Base-by-base conservation (phyloP, 2,113 vertebrate genomes). In the Syrmaticus mikado region DNA sequence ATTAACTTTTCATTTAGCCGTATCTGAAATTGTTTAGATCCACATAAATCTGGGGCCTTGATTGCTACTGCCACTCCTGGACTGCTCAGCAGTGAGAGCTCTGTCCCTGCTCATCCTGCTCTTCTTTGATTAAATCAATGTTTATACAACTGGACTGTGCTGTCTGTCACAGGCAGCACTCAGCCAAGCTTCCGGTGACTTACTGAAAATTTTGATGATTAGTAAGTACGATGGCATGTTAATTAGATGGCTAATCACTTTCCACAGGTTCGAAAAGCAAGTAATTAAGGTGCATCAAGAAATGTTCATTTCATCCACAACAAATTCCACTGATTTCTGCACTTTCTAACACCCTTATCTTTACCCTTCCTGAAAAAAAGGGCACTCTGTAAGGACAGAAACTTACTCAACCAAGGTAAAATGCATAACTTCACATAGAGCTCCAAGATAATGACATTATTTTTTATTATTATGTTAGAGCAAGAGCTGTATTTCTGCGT, bases 21-120 rank as follows among this genome's bases (percentile, higher is more conserved):
- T 95, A 93, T 85, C 79, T 92, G 81, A 89, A 94, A 89, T 87
- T 89, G 72, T 94, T 91, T 74, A 91, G 87, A 61, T 16, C 52
- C 89, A 71, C 87, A 91, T 93, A 92, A 96, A 91, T 93, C 87
- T 83, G 76, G 43, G 46, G 27, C 8, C 18, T 22, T 67, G 82
- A 95, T 67, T 87, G 82, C 72, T 82, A 64, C 19, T 14, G 4
- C 28, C 46, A 72, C 75, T 55, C 46, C 74, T 11, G 18, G 38
- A 32, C 60, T 55, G 15, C 66, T 80, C 40, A 71, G 79, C 82
- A 89, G 77, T 4, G 4, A 1, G 65, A 43, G n/a, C 19, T 28
- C 76, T 20, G 13, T n/a, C 64, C 30, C 4, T 3, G 13, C 46
- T 21, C 40, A 83, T 48, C 18, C 61, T 14, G 11, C 21, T 34